phyloP scores from a whole-genome alignment of 2,797 vertebrate species.

The Sebastes hubbsi region DNA sequence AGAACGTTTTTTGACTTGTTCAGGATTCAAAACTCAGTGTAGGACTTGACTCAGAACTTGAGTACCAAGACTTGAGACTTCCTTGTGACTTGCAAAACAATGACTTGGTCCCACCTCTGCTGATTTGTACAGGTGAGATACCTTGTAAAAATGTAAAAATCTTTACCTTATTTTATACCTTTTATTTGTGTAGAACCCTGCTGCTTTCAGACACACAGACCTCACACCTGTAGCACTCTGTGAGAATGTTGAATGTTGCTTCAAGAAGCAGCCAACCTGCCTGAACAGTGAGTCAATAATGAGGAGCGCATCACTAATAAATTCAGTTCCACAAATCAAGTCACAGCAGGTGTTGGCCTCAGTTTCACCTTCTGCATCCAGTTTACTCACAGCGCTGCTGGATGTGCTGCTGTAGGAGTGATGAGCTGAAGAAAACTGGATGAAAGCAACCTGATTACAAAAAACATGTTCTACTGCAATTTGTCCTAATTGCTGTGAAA shows the following conservation, averaged over 20 bases:
- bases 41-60: no score
- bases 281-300: background rate
- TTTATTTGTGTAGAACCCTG: background rate
- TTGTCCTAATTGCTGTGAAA: background rate
- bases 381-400: conserved; percentile 7
- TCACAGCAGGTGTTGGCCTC: conserved; percentile 36
- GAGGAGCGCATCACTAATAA: background rate
- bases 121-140: background rate
- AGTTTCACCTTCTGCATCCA: conserved; percentile 16
- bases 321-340: conserved; percentile 14
- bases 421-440: background rate
- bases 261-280: background rate
- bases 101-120: no score
- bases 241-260: background rate
- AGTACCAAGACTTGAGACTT: no score
- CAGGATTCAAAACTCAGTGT: no score
- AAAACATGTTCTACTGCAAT: background rate
- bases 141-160: background rate
- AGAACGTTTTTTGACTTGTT: no score
- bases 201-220: background rate
- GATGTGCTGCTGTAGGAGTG: background rate
- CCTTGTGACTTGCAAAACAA: no score
- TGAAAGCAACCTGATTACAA: background rate
- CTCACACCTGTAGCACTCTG: background rate
- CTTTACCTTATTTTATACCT: background rate